Base-by-base conservation (phyloP, 64 coral and sea anemone genomes). In the Pocillopora verrucosa region DNA sequence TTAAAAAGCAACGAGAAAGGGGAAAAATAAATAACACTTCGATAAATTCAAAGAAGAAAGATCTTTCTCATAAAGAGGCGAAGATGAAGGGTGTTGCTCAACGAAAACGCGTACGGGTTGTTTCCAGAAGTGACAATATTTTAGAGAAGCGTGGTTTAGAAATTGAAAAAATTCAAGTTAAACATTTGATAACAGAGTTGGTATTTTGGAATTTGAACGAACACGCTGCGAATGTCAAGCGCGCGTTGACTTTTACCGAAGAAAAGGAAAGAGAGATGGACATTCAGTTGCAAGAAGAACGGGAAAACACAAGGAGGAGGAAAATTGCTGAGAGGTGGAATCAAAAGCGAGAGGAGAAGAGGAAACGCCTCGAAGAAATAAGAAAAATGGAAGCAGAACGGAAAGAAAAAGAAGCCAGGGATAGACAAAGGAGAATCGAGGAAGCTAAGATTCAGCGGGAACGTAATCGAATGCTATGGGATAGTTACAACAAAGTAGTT, bases 401-500 rank as follows among this genome's bases (percentile, higher is more conserved):
- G n/a, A 70, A 58, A 58, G 38, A 72, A 22, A 85, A 72, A 22
- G 36, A 85, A 57, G 82, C 41, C 13, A 5, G 25, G 14, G 82
- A 85, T 20, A 85, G 65, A 5, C 38, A 24, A 26, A 85, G 11
- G 9, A 85, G 65, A 85, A 20, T 41, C 11, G n/a, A 85, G 41
- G 82, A 85, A 16, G 82, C 65, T 1, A 72, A 68, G 37, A 57
- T 56, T 58, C 51, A 45, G 38, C 20, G 64, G 13, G 82, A 85
- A 58, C 67, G 56, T 9, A 85, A 85, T 65, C 36, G 19, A 65
- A 72, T 85, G 65, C 64, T 85, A 5, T 72, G 82, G 65, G 82
- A 85, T 72, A 85, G 82, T 65, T 85, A 85, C 36, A 35, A 85
- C 82, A n/a, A 36, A 11, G 65, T 41, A 72, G 20, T 58, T 57